phyloP scores from a whole-genome alignment of 2,888 invertebrate species.

The Acleris cristana region DNA sequence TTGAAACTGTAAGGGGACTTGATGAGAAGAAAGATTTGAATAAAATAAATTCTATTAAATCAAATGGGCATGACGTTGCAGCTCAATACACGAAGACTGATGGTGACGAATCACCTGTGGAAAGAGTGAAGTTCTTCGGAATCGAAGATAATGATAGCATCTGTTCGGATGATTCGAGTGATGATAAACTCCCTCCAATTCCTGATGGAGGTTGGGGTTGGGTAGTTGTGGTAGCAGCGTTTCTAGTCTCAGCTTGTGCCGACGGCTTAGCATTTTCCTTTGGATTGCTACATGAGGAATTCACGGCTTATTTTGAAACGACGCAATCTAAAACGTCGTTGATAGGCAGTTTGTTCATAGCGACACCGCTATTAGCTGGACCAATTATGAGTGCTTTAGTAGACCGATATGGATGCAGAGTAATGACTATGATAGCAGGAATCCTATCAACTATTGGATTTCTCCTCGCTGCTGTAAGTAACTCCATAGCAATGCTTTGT shows the following conservation, averaged over 20 bases:
- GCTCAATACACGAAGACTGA: constrained; percentile 55
- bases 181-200: constrained; percentile 81
- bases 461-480: constrained; percentile 87
- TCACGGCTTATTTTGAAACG: constrained; percentile 89
- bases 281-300: constrained; percentile 93
- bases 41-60: constrained; percentile 70
- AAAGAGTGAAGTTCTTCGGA: constrained; percentile 75
- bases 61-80: constrained; percentile 54
- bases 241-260: constrained; percentile 93
- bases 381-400: constrained; percentile 93
- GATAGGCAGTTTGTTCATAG: constrained; percentile 94
- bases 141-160: constrained; percentile 76
- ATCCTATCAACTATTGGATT: constrained; percentile 89
- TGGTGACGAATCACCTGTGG: constrained; percentile 59
- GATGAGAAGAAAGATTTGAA: constrained; percentile 57
- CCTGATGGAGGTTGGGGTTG: constrained; percentile 96
- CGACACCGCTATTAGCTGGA: constrained; percentile 93
- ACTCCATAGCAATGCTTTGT: constrained; percentile 89
- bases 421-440: constrained; percentile 89
- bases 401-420: constrained; percentile 91
- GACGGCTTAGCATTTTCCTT: constrained; percentile 97
- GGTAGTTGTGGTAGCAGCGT: constrained; percentile 93
- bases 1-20: constrained; percentile 37
- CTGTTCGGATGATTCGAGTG: constrained; percentile 64
- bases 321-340: constrained; percentile 93